These are phyloP conservation scores for Schizopygopsis malacanthus DNA, from an alignment of 2,797 vertebrate genomes.

Conservation along the genomic window DNA sequence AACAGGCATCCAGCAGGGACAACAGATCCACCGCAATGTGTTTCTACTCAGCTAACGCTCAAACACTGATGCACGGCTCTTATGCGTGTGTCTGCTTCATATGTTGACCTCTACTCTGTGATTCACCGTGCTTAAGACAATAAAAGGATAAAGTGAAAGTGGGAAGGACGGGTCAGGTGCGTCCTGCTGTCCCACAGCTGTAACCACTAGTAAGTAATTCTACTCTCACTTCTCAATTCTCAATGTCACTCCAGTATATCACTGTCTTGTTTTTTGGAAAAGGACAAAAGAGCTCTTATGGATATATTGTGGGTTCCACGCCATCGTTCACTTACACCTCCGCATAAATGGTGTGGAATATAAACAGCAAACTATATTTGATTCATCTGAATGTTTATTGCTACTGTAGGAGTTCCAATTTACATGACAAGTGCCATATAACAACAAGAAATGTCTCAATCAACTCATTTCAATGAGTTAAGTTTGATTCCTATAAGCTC, in stretches of 20 bases:
- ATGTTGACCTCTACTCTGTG: conserved; percentile 43
- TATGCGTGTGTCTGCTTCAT: conserved; percentile 34
- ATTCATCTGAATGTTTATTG: conserved; percentile 26
- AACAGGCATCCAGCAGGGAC: conserved; percentile 65
- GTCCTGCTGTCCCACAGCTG: conserved; percentile 29
- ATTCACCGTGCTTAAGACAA: conserved; percentile 28
- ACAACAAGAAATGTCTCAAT: conserved; percentile 19
- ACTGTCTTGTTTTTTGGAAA: not conserved
- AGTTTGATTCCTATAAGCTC: not conserved
- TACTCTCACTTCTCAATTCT: not conserved
- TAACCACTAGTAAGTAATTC: conserved; percentile 28
- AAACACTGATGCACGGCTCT: conserved; percentile 53
- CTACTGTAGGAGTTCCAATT: not conserved
- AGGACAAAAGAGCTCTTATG: not conserved
- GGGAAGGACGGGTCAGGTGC: conserved; percentile 12
- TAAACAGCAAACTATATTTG: not conserved
- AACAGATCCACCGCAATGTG: conserved; percentile 62
- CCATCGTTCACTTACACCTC: not conserved
- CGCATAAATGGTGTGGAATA: not conserved
- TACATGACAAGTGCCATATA: conserved; percentile 31
- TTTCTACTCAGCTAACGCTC: conserved; percentile 57
- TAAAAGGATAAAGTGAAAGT: conserved; percentile 1
- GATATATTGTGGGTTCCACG: not conserved
- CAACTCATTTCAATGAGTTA: not conserved
- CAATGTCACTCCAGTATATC: conserved; percentile 8